These are phyloP conservation scores for Vanessa tameamea DNA, from an alignment of 1,140 invertebrate genomes.

Conservation along the genomic window DNA sequence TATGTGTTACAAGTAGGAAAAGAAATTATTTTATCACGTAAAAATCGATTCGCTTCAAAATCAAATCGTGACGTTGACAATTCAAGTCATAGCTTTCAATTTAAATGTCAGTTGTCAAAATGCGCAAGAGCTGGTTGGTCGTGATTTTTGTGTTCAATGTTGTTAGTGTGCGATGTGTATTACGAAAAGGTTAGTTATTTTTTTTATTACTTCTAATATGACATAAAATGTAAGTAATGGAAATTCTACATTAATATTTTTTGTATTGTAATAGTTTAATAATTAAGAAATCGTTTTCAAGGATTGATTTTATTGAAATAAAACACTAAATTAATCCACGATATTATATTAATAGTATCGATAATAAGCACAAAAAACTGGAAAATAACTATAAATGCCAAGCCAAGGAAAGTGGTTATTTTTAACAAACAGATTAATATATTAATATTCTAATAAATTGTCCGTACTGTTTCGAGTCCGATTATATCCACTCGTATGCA, in stretches of 20 bases:
- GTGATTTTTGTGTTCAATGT: conserved; percentile 39
- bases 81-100: background rate
- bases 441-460: too few species aligned
- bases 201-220: background rate
- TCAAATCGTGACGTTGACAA: background rate
- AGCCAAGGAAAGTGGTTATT: too few species aligned
- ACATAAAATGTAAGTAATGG: too few species aligned
- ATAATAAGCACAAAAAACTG: too few species aligned
- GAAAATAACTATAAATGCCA: too few species aligned
- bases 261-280: too few species aligned
- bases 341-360: too few species aligned
- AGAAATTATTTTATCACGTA: background rate
- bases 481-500: too few species aligned
- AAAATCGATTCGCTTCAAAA: background rate
- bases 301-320: background rate
- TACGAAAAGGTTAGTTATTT: conserved; percentile 46
- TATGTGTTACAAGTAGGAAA: too few species aligned
- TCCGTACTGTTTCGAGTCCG: too few species aligned
- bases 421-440: too few species aligned
- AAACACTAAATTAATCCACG: background rate
- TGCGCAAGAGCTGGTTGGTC: conserved; percentile 35
- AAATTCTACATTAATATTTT: too few species aligned
- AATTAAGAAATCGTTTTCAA: background rate
- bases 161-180: conserved; percentile 32
- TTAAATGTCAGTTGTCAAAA: conserved; percentile 32